Conservation (phyloP, 2,113 vertebrate genomes). For the Eudyptes chrysolophus region DNA sequence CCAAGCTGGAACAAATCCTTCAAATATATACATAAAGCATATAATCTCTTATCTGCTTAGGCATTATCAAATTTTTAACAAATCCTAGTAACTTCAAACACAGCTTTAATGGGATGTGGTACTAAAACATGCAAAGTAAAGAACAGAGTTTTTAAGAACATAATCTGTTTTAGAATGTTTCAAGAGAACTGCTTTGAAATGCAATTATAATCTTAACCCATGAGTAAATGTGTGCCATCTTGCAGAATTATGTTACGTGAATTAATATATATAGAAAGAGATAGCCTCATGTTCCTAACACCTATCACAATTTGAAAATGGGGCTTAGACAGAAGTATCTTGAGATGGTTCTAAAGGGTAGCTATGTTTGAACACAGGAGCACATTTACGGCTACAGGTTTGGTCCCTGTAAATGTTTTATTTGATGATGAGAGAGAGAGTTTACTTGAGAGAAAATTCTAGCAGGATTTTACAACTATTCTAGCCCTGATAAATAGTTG, state of each 20-base stretch:
- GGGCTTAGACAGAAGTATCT: neutral
- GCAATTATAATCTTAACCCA: constrained; percentile 75
- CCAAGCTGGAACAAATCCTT: constrained; percentile 81
- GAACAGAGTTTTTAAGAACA: constrained; percentile 80
- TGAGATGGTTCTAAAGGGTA: neutral
- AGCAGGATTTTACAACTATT: constrained; percentile 20
- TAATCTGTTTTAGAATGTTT: constrained; percentile 85
- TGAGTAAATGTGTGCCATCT: constrained; percentile 69
- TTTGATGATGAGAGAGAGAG: constrained; percentile 12
- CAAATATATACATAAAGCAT: constrained; percentile 81
- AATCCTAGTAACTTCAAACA: constrained; percentile 86
- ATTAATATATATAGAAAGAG: constrained; percentile 15
- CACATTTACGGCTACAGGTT: neutral
- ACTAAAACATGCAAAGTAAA: constrained; percentile 81
- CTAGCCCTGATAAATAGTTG: neutral
- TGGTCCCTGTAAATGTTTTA: constrained; percentile 27
- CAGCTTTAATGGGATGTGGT: constrained; percentile 80
- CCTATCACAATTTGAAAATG: neutral
- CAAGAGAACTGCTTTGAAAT: constrained; percentile 75
- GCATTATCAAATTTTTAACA: constrained; percentile 86
- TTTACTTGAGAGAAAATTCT: constrained; percentile 42
- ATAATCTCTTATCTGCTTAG: constrained; percentile 87
- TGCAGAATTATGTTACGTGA: constrained; percentile 55
- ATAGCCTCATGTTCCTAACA: neutral
- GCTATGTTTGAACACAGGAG: constrained; percentile 28